These are phyloP conservation scores for Asarcornis scutulata DNA, from an alignment of 2,113 vertebrate genomes.

Conservation along the genomic window DNA sequence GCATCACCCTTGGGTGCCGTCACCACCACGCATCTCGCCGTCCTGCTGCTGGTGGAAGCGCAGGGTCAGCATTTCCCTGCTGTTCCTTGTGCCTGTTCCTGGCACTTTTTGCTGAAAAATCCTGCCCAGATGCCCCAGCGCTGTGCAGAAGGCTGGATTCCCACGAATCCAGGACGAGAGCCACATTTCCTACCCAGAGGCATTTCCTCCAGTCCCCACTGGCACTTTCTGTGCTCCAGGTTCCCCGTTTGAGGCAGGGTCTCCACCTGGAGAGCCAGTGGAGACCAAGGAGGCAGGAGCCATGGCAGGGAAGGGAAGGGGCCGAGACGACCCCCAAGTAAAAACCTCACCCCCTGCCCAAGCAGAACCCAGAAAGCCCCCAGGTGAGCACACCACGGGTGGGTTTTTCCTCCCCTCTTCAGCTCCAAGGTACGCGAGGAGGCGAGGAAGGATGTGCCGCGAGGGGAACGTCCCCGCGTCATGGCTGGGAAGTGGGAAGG, in stretches of 20 bases:
- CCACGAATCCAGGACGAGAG: neutral
- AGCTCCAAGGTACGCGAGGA: neutral
- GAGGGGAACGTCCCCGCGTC: neutral
- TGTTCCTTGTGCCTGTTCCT: neutral
- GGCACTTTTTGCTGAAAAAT: neutral
- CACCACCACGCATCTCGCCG: neutral
- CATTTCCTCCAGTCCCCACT: neutral
- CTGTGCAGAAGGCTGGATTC: neutral
- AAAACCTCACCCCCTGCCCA: neutral
- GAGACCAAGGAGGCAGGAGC: neutral
- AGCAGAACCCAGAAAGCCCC: neutral
- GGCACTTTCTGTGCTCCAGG: neutral
- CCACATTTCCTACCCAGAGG: neutral
- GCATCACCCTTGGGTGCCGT: no score
- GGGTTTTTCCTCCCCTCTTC: neutral
- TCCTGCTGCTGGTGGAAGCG: neutral
- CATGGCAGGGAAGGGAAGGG: neutral
- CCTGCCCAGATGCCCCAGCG: neutral
- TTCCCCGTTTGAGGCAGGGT: neutral
- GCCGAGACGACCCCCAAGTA: neutral
- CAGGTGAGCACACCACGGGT: accelerated
- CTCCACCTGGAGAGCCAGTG: neutral
- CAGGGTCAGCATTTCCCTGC: accelerated
- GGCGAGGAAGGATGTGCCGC: neutral
- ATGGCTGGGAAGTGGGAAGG: neutral